Base-by-base conservation (phyloP, 2,113 vertebrate species). In the Lota lota region DNA sequence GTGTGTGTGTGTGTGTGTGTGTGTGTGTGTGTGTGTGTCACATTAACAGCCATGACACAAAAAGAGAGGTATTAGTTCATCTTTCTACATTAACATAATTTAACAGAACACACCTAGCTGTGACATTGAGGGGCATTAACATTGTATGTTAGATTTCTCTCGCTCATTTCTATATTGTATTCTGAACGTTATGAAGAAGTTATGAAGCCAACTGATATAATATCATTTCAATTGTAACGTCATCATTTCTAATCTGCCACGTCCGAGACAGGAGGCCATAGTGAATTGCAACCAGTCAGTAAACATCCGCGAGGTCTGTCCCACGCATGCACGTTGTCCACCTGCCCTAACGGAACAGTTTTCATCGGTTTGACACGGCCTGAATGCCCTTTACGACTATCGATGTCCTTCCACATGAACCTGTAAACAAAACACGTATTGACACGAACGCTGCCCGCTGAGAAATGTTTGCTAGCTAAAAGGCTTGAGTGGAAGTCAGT, bases 71-170 rank as follows among this genome's bases (percentile, higher is more conserved):
- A 56, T 5, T 2, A 18, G 2, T 56, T 17, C 10, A 56, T 56
- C 53, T 56, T 76, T 64, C 67, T 79, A 62, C 54, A 51, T 84
- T 67, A 73, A 81, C 73, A 73, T 18, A 54, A 66, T 77, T 80
- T 67, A 67, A 73, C 54, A 71, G 24, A 63, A 69, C 57, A 73
- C 66, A 76, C 56, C 18, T 56, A 56, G 18, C 53, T 18, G 18
- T 56, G 40, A 56, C 18, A 56, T 56, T n/a, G 15, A n/a, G 15
- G 15, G 18, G 10, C 2, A 56, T 56, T 56, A 17, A 18, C 14
- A 56, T 56, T 56, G 18, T 56, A 10, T 18, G 18, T 56, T 56
- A 56, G 11, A 4, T 53, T 14, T 33, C 28, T 7, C 28, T 47
- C 12, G 5, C 40, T 47, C 10, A 10, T 47, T 0, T 47, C 8